Base-by-base conservation (phyloP, 2,888 invertebrate species). In the Coecobrya sp. region DNA sequence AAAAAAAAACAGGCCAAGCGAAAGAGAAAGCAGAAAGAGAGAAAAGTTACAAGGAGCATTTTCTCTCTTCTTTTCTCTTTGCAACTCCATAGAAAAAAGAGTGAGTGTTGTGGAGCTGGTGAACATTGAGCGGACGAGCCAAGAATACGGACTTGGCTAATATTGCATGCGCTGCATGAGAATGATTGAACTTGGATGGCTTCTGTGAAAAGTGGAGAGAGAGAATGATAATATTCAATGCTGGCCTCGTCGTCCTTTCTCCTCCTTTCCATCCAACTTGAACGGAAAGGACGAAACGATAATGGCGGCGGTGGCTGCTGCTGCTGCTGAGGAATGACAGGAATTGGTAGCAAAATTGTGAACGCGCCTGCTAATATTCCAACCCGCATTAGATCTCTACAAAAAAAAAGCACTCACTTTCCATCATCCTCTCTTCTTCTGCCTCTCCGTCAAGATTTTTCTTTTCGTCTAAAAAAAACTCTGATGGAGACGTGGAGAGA, bases 151-250 rank as follows among this genome's bases (percentile, higher is more conserved):
- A 70, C 42, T 11, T 19, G 42, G n/a, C 70, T 70, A 42, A 49
- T 76, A 76, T 45, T 76, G 49, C 76, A 76, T 76, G 76, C 76
- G 22, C 45, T 76, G 76, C 76, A 76, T 76, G 49, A 45, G 25
- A 76, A 49, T 76, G 45, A 76, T 76, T 36, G 36, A 70, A 70
- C 70, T 70, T 70, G 36, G 68, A 68, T 76, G 22, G 25, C 42
- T 73, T 49, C 22, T 45, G 42, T 70, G 42, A 19, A 62, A 62
- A 22, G 0, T 62, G 25, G 4, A 62, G 25, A 19, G n/a, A n/a
- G n/a, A n/a, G n/a, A 62, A 22, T 68, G n/a, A n/a, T n/a, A n/a
- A 10, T 36, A 30, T 30, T 49, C 5, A 19, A 22, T 49, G 68
- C 68, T 45, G 13, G 45, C 49, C 45, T 45, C 70, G 36, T 70